These are phyloP conservation scores for Leucophenga varia DNA, from an alignment of 1,140 invertebrate genomes.

Conservation along the genomic window DNA sequence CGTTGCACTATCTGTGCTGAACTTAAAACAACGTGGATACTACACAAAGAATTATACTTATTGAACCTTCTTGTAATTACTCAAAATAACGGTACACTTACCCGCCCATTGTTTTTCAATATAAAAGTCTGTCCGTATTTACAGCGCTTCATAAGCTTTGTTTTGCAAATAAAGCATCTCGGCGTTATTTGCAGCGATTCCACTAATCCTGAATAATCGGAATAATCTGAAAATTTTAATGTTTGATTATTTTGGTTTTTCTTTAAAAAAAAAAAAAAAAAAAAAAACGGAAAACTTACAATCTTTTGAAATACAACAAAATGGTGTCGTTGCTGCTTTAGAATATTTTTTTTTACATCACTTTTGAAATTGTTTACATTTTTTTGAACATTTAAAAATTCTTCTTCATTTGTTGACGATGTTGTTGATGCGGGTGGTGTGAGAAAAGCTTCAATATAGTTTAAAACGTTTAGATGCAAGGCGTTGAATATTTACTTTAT, in stretches of 20 bases:
- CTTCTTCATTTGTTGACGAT: too few relatives aligned
- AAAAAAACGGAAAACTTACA: conserved; percentile 18
- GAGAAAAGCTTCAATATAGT: too few relatives aligned
- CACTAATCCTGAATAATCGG: conserved; percentile 29
- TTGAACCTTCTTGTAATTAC: too few relatives aligned
- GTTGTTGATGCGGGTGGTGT: too few relatives aligned
- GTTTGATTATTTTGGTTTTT: background rate
- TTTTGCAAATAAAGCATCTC: conserved; percentile 23
- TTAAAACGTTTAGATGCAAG: too few relatives aligned
- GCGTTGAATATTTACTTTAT: too few relatives aligned
- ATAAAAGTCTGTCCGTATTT: conserved; percentile 23
- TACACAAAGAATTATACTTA: background rate
- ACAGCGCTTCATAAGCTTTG: conserved; percentile 9
- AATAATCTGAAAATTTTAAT: conserved; percentile 18
- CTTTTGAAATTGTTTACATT: too few relatives aligned
- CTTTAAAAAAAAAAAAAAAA: background rate
- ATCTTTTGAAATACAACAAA: conserved; percentile 30
- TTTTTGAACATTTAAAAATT: too few relatives aligned
- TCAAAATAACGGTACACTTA: conserved; percentile 9
- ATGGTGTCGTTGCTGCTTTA: too few relatives aligned
- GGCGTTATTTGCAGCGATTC: conserved; percentile 30
- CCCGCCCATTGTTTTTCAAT: conserved; percentile 29
- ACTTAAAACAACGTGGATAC: conserved; percentile 30
- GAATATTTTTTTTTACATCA: too few relatives aligned
- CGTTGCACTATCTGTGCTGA: conserved; percentile 28